Base-by-base conservation (phyloP, 92 coral and sea anemone genomes). In the Palythoa caribaeorum region DNA sequence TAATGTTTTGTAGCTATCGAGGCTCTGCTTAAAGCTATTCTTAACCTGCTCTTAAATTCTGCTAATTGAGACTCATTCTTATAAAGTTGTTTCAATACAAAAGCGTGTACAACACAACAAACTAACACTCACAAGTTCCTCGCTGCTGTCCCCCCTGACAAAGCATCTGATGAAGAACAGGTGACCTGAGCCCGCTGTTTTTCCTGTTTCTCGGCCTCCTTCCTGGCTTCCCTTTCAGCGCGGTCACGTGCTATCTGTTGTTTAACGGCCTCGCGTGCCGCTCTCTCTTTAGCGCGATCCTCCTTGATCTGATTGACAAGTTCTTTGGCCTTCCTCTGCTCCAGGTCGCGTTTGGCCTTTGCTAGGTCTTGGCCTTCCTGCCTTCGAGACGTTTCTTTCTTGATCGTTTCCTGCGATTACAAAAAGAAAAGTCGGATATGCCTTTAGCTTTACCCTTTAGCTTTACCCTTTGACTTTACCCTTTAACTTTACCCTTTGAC, bases 161-260 rank as follows among this genome's bases (percentile, higher is more conserved):
- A 40, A 48, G 53, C 51, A 15, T 63, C 90, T 35, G 75, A 47
- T 21, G 87, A 71, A 10, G 72, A 38, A 38, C 54, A 3, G 21
- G 80, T 59, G 10, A 70, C 86, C 44, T 89, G 94, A 52, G 93
- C 79, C 6, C 21, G 19, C 62, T 88, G 93, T 90, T 92, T 91
- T 73, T 96, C 98, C 78, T 89, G 93, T 68, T 89, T 35, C 54
- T 96, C 98, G 10, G 89, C 89, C 87, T 87, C 92, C 84, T 91
- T 84, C 65, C 91, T 89, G 1, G 97, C 99, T 78, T 93, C 96
- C 57, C 97, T 87, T 79, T 96, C 99, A 38, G 98, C 98, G 77
- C 88, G 94, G 84, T 96, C 99, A 74, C 91, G 94, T 11, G 94
- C 96, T 57, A 96, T 96, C 92, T 95, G 96, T 75, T 95, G 92